Evolutionary conservation across 2,888 invertebrate genomes (phyloP).

Genomic region (Apotomis turbidana): DNA sequence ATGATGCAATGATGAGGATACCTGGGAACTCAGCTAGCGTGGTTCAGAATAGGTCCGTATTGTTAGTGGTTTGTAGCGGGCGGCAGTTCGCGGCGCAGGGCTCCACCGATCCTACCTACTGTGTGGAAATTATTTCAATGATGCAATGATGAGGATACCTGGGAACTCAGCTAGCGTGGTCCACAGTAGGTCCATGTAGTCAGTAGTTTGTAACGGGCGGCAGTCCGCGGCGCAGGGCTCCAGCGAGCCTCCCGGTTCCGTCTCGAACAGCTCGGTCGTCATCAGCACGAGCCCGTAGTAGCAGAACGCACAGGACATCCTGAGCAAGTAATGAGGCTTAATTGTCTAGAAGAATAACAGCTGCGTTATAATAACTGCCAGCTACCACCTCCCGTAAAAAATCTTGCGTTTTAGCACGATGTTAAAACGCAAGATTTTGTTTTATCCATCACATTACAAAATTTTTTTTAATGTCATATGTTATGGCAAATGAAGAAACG

Average conservation of each 20-base stretch:
- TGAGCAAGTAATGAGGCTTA: constrained; percentile 57
- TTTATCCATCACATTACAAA: no score
- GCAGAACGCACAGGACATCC: constrained; percentile 97
- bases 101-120: constrained; percentile 64
- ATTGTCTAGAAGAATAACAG: no score
- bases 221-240: constrained; percentile 87
- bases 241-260: constrained; percentile 69
- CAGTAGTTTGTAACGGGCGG: constrained; percentile 89
- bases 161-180: constrained; percentile 98
- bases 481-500: no score
- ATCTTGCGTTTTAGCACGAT: no score
- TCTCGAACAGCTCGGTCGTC: constrained; percentile 96
- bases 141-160: constrained; percentile 84
- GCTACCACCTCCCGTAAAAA: no score
- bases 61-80: constrained; percentile 93
- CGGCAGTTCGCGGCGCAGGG: constrained; percentile 87
- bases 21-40: constrained; percentile 97
- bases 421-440: no score
- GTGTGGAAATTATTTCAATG: constrained; percentile 93
- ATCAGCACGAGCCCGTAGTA: constrained; percentile 97
- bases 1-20: constrained; percentile 85
- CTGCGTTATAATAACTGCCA: no score
- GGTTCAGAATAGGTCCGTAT: constrained; percentile 96
- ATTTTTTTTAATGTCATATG: no score
- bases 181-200: constrained; percentile 96